These are phyloP conservation scores for Phalanger gymnotis DNA, from an alignment of 2,797 vertebrate genomes.

Conservation along the genomic window DNA sequence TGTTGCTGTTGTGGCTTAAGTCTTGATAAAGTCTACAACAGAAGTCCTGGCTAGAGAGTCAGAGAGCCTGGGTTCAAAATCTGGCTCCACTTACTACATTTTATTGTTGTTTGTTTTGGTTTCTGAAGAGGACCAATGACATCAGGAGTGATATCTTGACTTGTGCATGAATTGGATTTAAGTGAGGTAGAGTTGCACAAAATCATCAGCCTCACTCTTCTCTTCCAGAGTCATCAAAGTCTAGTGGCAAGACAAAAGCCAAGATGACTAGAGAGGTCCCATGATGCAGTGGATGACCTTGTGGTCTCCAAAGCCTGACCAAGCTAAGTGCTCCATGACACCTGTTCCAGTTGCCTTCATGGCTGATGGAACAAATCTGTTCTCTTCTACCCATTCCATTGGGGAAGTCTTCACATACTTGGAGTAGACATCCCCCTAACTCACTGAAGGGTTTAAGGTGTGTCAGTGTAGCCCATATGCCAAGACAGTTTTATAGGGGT, in stretches of 20 bases:
- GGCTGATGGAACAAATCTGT: background rate
- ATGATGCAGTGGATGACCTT: background rate
- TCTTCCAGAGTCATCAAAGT: background rate
- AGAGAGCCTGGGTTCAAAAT: background rate
- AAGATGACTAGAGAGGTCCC: background rate
- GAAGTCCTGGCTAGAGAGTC: background rate
- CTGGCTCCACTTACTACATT: background rate
- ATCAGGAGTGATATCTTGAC: background rate
- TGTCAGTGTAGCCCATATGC: background rate
- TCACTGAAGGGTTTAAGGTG: background rate
- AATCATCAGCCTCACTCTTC: background rate
- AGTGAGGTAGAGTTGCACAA: background rate
- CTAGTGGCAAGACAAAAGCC: background rate
- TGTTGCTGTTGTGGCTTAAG: background rate
- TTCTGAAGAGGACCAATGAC: background rate
- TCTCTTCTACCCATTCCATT: background rate
- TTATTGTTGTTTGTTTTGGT: background rate
- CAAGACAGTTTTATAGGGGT: background rate
- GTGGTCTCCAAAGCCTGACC: background rate
- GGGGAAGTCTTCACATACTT: background rate
- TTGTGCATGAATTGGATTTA: background rate
- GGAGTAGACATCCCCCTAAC: background rate
- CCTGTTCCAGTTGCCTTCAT: background rate
- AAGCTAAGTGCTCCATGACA: background rate
- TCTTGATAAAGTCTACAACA: background rate